Percentiles rank a stretch among this genome's conserved stretches.
phyloP scores from a whole-genome alignment of 2,797 vertebrate species.

The Kryptolebias ocellatus region DNA sequence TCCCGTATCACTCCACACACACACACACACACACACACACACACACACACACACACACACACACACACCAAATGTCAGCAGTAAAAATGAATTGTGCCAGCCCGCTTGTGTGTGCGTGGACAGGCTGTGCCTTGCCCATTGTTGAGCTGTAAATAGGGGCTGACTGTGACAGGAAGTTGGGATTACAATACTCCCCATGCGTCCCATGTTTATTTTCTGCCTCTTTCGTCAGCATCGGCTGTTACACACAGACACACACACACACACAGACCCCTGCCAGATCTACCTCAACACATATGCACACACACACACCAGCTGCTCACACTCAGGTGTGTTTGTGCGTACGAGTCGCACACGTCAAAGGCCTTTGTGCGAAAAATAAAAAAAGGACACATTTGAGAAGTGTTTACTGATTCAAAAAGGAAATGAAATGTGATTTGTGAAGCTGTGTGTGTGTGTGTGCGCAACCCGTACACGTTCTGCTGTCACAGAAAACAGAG shows the following conservation, averaged over 20 bases:
- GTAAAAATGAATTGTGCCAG: conserved; percentile 47
- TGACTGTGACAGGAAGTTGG: conserved; percentile 79
- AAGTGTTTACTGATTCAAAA: conserved; percentile 57
- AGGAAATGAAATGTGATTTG: conserved; percentile 58
- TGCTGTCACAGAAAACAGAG: conserved; percentile 64
- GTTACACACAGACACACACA: conserved; percentile 50
- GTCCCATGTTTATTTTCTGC: conserved; percentile 73
- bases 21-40: conserved; percentile 28
- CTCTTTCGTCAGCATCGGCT: conserved; percentile 74
- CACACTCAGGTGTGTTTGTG: conserved; percentile 60
- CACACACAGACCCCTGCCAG: conserved; percentile 42
- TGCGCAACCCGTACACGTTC: conserved; percentile 40
- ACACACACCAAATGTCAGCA: conserved; percentile 29
- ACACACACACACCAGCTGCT: conserved; percentile 62
- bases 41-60: conserved; percentile 34
- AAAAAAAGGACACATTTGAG: conserved; percentile 30
- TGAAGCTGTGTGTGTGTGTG: conserved; percentile 28
- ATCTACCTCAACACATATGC: conserved; percentile 48
- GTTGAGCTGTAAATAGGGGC: conserved; percentile 79
- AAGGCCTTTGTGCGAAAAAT: conserved; percentile 32
- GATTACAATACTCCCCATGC: conserved; percentile 80
- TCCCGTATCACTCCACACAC: conserved; percentile 35
- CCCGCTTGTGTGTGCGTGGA: conserved; percentile 38
- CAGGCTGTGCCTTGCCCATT: conserved; percentile 70
- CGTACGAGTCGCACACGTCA: conserved; percentile 42